Conservation (phyloP, 2,797 vertebrate species). For the Apogon talboti region DNA sequence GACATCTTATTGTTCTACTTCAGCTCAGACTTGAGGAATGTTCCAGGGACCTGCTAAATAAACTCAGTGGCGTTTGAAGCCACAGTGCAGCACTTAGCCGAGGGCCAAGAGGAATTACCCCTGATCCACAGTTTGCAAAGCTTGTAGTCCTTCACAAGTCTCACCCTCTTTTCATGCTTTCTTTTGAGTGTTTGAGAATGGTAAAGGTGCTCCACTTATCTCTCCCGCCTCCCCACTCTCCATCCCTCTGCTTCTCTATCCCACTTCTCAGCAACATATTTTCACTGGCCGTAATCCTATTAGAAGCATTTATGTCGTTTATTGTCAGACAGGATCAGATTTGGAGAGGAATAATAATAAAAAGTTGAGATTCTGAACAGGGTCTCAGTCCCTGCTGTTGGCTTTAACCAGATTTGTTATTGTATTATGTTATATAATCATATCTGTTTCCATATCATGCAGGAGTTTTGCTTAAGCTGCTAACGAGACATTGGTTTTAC, state of each 20-base stretch:
- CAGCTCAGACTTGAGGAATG: slow-evolving; percentile 60
- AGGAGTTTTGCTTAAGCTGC: slow-evolving; percentile 60
- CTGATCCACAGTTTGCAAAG: slow-evolving; percentile 62
- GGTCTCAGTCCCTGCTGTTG: slow-evolving; percentile 63
- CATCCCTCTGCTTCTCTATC: slow-evolving; percentile 17
- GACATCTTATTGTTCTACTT: slow-evolving; percentile 54
- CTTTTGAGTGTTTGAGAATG: slow-evolving; percentile 46
- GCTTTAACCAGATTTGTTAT: slow-evolving; percentile 76
- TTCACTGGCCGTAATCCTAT: slow-evolving; percentile 74
- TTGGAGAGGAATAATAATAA: slow-evolving; percentile 70
- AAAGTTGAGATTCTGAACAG: slow-evolving; percentile 70
- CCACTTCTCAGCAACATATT: slow-evolving; percentile 62
- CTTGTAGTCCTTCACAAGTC: slow-evolving; percentile 39
- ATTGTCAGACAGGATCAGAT: slow-evolving; percentile 79
- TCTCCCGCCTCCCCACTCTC: slow-evolving; percentile 5
- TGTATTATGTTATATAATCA: slow-evolving; percentile 73
- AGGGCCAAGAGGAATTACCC: slow-evolving; percentile 59
- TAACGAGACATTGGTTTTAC: slow-evolving; percentile 67
- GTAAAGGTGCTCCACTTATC: slow-evolving; percentile 50
- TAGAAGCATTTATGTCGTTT: slow-evolving; percentile 76
- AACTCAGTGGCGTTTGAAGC: slow-evolving; percentile 61
- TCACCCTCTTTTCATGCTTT: slow-evolving; percentile 47
- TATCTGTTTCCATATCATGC: slow-evolving; percentile 69
- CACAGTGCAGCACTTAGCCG: slow-evolving; percentile 41
- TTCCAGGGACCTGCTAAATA: slow-evolving; percentile 62